phyloP scores from a whole-genome alignment of 2,113 vertebrate genomes.

The Bujurquina vittata region DNA sequence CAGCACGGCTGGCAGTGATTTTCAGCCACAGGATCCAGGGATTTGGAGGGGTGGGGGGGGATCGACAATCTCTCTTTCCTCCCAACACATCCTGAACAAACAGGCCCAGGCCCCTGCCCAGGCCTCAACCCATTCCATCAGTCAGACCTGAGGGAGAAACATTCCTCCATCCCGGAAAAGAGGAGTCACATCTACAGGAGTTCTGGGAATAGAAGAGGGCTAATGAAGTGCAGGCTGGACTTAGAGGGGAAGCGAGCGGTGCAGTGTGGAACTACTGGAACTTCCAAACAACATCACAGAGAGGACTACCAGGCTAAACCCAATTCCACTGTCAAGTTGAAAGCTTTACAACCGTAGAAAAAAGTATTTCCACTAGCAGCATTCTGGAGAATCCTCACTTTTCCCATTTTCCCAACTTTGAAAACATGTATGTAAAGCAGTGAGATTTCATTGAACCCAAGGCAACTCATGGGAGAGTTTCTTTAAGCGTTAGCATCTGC shows the following conservation, averaged over 20 bases:
- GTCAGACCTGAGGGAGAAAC: conserved; percentile 74
- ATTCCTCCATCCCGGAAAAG: conserved; percentile 78
- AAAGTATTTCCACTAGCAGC: not conserved
- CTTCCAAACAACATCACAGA: conserved; percentile 18
- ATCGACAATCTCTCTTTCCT: conserved; percentile 44
- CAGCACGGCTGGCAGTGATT: conserved; percentile 77
- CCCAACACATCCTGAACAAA: conserved; percentile 70
- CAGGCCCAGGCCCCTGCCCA: conserved; percentile 62
- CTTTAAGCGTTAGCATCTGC: not conserved
- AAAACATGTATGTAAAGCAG: not conserved
- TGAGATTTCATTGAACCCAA: not conserved
- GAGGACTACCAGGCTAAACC: not conserved
- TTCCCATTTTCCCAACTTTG: not conserved
- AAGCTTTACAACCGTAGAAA: conserved; percentile 5
- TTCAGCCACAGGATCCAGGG: conserved; percentile 60
- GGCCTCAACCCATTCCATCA: conserved; percentile 72
- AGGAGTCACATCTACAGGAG: conserved; percentile 76
- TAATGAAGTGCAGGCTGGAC: conserved; percentile 80
- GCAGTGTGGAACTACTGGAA: conserved; percentile 32
- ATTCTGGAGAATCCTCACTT: not conserved
- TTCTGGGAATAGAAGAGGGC: conserved; percentile 75
- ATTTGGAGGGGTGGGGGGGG: conserved; percentile 23
- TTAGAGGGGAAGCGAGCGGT: conserved; percentile 26
- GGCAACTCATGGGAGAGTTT: not conserved
- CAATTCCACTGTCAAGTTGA: conserved; percentile 2